Evolutionary conservation across 1,140 invertebrate species (phyloP), one percentile per base, ranked within the genome.

Genomic region (Aricia agestis): DNA sequence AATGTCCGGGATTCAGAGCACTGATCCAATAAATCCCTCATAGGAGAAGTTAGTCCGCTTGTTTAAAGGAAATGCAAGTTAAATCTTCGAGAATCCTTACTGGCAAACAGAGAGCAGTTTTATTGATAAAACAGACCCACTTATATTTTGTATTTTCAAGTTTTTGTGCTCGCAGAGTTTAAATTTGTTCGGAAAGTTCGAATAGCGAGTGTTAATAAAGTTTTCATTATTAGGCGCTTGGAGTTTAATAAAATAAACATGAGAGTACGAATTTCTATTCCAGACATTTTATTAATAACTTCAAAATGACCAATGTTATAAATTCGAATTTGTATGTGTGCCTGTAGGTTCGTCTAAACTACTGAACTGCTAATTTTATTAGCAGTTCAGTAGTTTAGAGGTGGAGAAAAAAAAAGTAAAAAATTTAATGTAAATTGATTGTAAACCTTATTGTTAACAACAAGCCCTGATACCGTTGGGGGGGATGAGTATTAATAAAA

Each of bases 21-120:
- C 59, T 63, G 59, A 63, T 25, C 17, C 59, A 25, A 63, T 63
- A 63, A 63, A 63, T 63, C 59, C 18, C 59, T 63, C 59, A 63
- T 63, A 63, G 59, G 59, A 63, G 17, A 63, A 63, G 59, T 63
- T 63, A 63, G 59, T 63, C 59, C 59, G 10, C 59, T 19, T 63
- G 59, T 63, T 18, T 63, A 63, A 63, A 63, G 59, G 59, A 63
- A 63, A 63, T 63, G 59, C 59, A 63, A 63, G 59, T 63, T 19
- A 63, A 63, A 63, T 63, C 59, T 63, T 25, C 59, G 9, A 18
- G 19, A 63, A 19, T 63, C 59, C 59, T 63, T 18, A 4, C 59
- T 18, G 19, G 59, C 59, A 19, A 63, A 63, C 59, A 63, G 4
- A 63, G 19, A 63, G 19, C 59, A 18, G 13, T 63, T 63, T 63